Evolutionary conservation across 2,888 invertebrate species (phyloP).

Genomic region (Auanema sp.): DNA sequence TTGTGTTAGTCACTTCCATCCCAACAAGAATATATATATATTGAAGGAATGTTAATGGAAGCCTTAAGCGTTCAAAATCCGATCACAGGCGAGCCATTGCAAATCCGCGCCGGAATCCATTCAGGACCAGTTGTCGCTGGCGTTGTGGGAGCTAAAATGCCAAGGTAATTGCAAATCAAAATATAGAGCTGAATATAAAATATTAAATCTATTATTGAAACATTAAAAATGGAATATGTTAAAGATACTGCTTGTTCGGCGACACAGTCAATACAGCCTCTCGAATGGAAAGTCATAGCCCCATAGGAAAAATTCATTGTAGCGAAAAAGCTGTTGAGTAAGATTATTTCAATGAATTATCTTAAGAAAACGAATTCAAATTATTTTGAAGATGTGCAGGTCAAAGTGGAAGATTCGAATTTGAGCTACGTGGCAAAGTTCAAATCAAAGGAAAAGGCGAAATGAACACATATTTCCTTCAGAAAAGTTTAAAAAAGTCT

Average conservation of each 20-base stretch:
- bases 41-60: slow-evolving; percentile 61
- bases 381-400: slow-evolving; percentile 38
- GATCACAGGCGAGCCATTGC: slow-evolving; percentile 40
- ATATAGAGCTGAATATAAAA: neutral
- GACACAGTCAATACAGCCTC: slow-evolving; percentile 57
- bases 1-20: slow-evolving; percentile 18
- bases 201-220: neutral
- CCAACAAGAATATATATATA: neutral
- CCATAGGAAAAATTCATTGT: slow-evolving; percentile 51
- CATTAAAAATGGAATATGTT: slow-evolving; percentile 4
- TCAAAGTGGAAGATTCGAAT: slow-evolving; percentile 54
- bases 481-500: slow-evolving; percentile 52
- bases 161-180: slow-evolving; percentile 30
- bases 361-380: slow-evolving; percentile 13
- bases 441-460: slow-evolving; percentile 56
- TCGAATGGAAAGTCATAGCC: slow-evolving; percentile 54
- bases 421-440: slow-evolving; percentile 50
- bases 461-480: slow-evolving; percentile 58
- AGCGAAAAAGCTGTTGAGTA: slow-evolving; percentile 45
- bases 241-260: slow-evolving; percentile 55
- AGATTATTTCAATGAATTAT: slow-evolving; percentile 4
- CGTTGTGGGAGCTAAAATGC: slow-evolving; percentile 59
- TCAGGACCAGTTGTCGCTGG: slow-evolving; percentile 58
- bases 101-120: slow-evolving; percentile 56
- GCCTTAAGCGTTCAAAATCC: slow-evolving; percentile 57